Evolutionary conservation across 2,888 invertebrate species (phyloP).

Genomic region (Mesorhabditis sp.): DNA sequence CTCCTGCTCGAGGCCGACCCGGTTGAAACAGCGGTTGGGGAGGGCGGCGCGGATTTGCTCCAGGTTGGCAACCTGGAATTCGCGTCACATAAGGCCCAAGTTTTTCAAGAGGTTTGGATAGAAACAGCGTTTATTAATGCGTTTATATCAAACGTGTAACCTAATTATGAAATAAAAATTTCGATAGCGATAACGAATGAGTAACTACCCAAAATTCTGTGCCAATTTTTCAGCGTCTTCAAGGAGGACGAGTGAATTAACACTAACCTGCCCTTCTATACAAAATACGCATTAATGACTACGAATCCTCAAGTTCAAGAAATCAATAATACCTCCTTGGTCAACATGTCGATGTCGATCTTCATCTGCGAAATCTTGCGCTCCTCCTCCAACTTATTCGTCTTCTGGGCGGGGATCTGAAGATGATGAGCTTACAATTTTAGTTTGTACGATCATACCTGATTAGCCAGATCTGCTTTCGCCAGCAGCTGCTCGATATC

Average conservation of each 20-base stretch:
- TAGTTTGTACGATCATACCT: constrained; percentile 16
- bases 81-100: too few species aligned
- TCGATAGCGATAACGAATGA: too few species aligned
- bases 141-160: too few species aligned
- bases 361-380: constrained; percentile 23
- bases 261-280: neutral
- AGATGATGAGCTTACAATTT: constrained; percentile 1
- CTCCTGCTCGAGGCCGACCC: constrained; percentile 53
- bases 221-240: too few species aligned
- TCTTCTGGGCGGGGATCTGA: constrained; percentile 24
- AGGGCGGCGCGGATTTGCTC: constrained; percentile 76
- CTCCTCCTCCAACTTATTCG: constrained; percentile 26
- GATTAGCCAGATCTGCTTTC: constrained; percentile 30
- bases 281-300: neutral
- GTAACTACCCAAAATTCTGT: too few species aligned
- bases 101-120: too few species aligned
- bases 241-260: too few species aligned
- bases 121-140: too few species aligned
- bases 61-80: constrained; percentile 74
- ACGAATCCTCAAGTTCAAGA: neutral
- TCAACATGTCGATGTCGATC: constrained; percentile 24
- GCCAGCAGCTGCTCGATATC: constrained; percentile 35
- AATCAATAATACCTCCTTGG: constrained; percentile 22
- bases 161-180: too few species aligned
- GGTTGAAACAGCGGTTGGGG: constrained; percentile 75